Percentiles rank a stretch among this genome's conserved stretches.
Conservation (phyloP, 2,888 invertebrate species). For the Troglohyphantes excavatus region DNA sequence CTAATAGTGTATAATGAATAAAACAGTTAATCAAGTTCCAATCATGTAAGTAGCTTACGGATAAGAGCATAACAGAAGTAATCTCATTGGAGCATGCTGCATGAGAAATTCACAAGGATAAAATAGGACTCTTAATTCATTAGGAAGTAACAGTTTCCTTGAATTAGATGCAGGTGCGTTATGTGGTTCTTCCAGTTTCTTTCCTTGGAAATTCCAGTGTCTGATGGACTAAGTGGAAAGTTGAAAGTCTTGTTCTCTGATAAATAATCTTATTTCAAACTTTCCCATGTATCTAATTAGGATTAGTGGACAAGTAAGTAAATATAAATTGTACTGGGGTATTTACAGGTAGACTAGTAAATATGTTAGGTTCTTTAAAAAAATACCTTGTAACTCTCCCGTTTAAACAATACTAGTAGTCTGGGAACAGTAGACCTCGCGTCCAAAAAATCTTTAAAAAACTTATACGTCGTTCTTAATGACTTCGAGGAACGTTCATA, state of each 20-base stretch:
- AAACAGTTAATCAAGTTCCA: constrained; percentile 63
- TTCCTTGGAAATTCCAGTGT: background rate
- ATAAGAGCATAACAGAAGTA: constrained; percentile 37
- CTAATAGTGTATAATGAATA: constrained; percentile 59
- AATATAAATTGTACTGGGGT: background rate
- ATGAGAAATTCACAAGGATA: constrained; percentile 44
- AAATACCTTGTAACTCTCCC: too few species aligned
- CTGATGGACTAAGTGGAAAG: background rate
- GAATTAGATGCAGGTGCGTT: constrained; percentile 1
- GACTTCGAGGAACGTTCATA: too few species aligned
- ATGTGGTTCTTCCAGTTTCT: background rate
- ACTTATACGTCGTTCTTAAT: too few species aligned
- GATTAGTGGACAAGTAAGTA: background rate
- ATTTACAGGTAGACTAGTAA: too few species aligned
- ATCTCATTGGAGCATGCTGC: constrained; percentile 30
- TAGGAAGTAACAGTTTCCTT: constrained; percentile 30
- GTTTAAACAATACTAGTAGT: too few species aligned
- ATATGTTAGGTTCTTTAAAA: too few species aligned
- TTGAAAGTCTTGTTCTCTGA: background rate
- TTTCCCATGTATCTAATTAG: background rate
- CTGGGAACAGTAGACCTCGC: too few species aligned
- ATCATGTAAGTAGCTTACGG: constrained; percentile 49
- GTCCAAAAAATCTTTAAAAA: too few species aligned
- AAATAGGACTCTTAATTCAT: constrained; percentile 46
- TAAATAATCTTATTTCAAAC: constrained; percentile 10